Percentiles rank a stretch among this genome's conserved stretches.
Evolutionary conservation across 2,888 invertebrate species (phyloP).

Genomic region (Leptinotarsa haldemani): DNA sequence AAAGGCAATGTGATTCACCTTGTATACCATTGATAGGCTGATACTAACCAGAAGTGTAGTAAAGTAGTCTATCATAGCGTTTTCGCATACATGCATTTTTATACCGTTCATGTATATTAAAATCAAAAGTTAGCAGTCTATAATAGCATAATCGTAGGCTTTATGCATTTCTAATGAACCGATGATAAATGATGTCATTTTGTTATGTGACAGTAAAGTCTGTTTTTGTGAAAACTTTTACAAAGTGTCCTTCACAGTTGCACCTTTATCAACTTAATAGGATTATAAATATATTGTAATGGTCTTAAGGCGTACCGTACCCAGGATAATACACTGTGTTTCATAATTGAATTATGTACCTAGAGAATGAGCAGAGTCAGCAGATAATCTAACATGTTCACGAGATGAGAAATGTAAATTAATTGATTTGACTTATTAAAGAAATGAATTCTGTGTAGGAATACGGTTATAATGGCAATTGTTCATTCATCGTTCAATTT

Average conservation of each 20-base stretch:
- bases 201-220: conserved; percentile 39
- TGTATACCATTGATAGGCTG: background rate
- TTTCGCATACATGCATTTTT: conserved; percentile 35
- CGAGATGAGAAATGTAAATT: background rate
- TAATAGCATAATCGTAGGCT: conserved; percentile 32
- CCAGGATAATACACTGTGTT: conserved; percentile 17
- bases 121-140: conserved; percentile 32
- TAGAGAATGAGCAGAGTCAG: background rate
- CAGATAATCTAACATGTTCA: background rate
- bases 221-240: conserved; percentile 47
- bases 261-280: conserved; percentile 46
- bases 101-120: conserved; percentile 39
- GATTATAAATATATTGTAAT: conserved; percentile 41
- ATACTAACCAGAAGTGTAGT: conserved; percentile 1
- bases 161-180: conserved; percentile 43
- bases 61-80: conserved; percentile 11
- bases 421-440: background rate
- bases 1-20: background rate
- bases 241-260: conserved; percentile 45
- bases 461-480: too few species aligned
- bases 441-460: too few species aligned
- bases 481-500: too few species aligned
- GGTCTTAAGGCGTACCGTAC: conserved; percentile 22
- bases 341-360: conserved; percentile 15
- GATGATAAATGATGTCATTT: conserved; percentile 38